Evolutionary conservation across 2,888 invertebrate species (phyloP).

Genomic region (Synergus itoensis): DNA sequence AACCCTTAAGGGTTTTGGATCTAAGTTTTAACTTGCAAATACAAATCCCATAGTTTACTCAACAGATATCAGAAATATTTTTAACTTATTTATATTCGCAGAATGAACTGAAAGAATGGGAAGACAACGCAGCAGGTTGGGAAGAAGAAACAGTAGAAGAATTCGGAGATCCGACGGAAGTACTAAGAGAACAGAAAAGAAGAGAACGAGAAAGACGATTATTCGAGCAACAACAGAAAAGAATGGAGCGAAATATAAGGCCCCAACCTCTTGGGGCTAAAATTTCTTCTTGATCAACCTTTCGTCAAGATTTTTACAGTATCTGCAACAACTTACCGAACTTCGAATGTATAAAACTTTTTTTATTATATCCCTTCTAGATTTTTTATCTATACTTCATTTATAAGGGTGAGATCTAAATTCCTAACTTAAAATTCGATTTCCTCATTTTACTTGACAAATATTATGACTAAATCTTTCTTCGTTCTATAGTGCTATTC

Average conservation of each 20-base stretch:
- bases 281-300: conserved; percentile 69
- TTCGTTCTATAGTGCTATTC: too few species aligned
- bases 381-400: too few species aligned
- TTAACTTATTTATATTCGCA: conserved; percentile 53
- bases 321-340: conserved; percentile 1
- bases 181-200: conserved; percentile 68
- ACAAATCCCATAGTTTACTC: too few species aligned
- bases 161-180: conserved; percentile 67
- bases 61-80: neutral
- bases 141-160: conserved; percentile 77
- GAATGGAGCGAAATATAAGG: conserved; percentile 66
- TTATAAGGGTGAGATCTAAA: neutral
- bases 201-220: conserved; percentile 69
- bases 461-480: too few species aligned
- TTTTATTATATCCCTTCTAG: too few species aligned
- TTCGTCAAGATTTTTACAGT: conserved; percentile 26
- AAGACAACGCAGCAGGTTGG: conserved; percentile 80
- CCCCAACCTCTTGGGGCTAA: conserved; percentile 72
- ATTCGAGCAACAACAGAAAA: conserved; percentile 71
- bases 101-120: conserved; percentile 81
- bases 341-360: neutral
- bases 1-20: too few species aligned
- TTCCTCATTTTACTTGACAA: too few species aligned
- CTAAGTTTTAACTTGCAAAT: too few species aligned
- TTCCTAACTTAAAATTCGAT: neutral